Percentiles rank a stretch among this genome's conserved stretches.
Conservation (phyloP, 2,888 invertebrate genomes). For the Apotomis capreana region DNA sequence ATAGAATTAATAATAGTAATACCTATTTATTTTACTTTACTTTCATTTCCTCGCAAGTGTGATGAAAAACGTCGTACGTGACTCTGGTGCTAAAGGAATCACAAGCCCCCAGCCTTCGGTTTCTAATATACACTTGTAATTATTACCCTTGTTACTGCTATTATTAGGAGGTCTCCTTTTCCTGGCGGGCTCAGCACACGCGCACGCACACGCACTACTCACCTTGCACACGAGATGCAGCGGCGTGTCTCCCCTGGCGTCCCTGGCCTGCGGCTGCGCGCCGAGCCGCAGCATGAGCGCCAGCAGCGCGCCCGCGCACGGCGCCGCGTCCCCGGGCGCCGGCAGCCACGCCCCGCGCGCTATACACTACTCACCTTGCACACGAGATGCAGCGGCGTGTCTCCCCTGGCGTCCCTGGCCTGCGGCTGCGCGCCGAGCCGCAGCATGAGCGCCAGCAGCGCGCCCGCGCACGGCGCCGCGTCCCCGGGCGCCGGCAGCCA, state of each 20-base stretch:
- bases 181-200: no score
- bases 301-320: slow-evolving; percentile 62
- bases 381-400: slow-evolving; percentile 94
- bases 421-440: slow-evolving; percentile 92
- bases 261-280: slow-evolving; percentile 90
- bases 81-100: no score
- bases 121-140: no score
- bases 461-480: slow-evolving; percentile 46
- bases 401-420: slow-evolving; percentile 91
- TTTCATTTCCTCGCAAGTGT: no score
- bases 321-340: slow-evolving; percentile 47
- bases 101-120: no score
- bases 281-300: slow-evolving; percentile 89
- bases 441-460: slow-evolving; percentile 85
- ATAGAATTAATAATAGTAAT: no score
- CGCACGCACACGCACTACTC: no score
- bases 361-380: slow-evolving; percentile 84
- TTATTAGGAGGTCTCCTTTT: no score
- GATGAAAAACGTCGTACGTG: no score
- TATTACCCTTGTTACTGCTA: no score
- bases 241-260: slow-evolving; percentile 93
- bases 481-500: slow-evolving; percentile 47
- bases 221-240: slow-evolving; percentile 92
- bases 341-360: slow-evolving; percentile 40
- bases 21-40: no score